Conservation (phyloP, 2,888 invertebrate species). For the Calliphora vomitoria region DNA sequence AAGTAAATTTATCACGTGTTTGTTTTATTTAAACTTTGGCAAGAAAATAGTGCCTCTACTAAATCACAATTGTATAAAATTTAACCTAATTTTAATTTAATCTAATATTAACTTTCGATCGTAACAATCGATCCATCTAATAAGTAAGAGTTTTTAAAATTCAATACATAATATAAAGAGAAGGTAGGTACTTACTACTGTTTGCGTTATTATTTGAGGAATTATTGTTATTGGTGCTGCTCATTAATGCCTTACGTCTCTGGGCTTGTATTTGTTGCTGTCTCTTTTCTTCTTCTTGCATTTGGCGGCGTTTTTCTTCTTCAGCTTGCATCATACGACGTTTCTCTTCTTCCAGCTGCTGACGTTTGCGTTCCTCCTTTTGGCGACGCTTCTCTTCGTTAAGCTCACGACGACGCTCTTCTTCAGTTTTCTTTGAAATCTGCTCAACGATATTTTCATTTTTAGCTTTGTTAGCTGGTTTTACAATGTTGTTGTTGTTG, state of each 20-base stretch:
- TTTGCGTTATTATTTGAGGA: slow-evolving; percentile 34
- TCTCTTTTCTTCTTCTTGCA: slow-evolving; percentile 82
- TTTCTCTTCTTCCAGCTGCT: slow-evolving; percentile 82
- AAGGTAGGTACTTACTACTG: slow-evolving; percentile 24
- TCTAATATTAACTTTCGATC: no score
- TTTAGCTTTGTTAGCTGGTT: slow-evolving; percentile 58
- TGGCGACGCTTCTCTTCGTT: slow-evolving; percentile 81
- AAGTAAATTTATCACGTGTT: no score
- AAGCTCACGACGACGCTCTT: slow-evolving; percentile 80
- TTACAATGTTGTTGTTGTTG: slow-evolving; percentile 60
- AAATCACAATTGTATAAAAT: no score
- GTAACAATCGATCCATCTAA: no score
- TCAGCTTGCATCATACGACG: slow-evolving; percentile 78
- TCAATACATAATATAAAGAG: no score
- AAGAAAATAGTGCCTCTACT: no score
- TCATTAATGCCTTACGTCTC: slow-evolving; percentile 81
- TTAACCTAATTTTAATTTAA: no score
- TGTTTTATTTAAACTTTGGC: no score
- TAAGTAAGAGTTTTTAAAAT: no score
- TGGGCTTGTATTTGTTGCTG: slow-evolving; percentile 83
- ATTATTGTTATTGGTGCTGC: slow-evolving; percentile 67
- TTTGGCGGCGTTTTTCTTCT: slow-evolving; percentile 82
- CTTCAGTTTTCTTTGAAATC: slow-evolving; percentile 76
- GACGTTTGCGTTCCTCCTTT: slow-evolving; percentile 83
- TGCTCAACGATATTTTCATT: slow-evolving; percentile 64